Percentiles rank a stretch among this genome's conserved stretches.
Conservation (phyloP, 2,888 invertebrate genomes). For the Silvanus unidentatus region DNA sequence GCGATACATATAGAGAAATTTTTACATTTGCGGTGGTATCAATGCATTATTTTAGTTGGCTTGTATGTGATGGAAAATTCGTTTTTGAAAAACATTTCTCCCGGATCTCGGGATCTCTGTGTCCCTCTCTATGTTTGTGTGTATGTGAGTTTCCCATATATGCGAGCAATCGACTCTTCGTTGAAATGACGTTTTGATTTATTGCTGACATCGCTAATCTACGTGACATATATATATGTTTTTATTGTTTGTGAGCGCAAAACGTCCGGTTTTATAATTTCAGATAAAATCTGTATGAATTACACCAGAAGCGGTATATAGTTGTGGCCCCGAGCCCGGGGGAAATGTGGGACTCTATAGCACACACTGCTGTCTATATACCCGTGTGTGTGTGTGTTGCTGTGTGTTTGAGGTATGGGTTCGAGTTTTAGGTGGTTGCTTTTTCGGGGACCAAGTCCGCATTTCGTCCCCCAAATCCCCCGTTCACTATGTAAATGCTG, state of each 20-base stretch:
- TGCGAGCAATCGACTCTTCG: conserved; percentile 31
- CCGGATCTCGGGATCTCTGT: background rate
- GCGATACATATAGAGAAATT: conserved; percentile 26
- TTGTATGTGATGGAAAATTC: background rate
- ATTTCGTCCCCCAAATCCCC: conserved; percentile 22
- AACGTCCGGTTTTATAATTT: conserved; percentile 46
- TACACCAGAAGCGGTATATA: conserved; percentile 23
- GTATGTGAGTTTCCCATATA: background rate
- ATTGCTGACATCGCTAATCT: conserved; percentile 48
- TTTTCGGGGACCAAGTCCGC: conserved; percentile 2
- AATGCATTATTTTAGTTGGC: conserved; percentile 36
- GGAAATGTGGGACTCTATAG: no score
- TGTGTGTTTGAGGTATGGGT: no score
- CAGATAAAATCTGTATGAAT: conserved; percentile 46
- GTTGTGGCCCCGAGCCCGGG: background rate
- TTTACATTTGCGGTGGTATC: conserved; percentile 45
- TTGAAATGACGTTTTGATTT: conserved; percentile 48
- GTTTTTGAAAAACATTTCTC: background rate
- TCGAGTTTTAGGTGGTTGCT: no score
- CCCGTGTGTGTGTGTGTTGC: no score
- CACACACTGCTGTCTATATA: no score
- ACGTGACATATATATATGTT: conserved; percentile 47
- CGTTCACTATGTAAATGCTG: conserved; percentile 45
- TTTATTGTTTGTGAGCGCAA: conserved; percentile 46
- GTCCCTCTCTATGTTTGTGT: background rate